Conservation (phyloP, 2,888 invertebrate genomes). For the Phyllotreta striolata region DNA sequence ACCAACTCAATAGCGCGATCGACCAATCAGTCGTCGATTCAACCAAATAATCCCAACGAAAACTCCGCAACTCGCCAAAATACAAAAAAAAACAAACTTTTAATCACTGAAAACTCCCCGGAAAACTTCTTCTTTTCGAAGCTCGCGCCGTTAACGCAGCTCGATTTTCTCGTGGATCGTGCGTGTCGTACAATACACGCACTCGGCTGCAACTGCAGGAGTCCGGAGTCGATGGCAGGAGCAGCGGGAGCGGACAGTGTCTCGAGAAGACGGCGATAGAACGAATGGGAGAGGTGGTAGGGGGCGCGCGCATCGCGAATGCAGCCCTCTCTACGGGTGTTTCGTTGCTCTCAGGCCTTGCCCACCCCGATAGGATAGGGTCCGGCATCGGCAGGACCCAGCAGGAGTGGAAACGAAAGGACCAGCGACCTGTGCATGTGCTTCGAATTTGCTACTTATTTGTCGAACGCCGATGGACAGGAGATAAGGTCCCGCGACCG, state of each 20-base stretch:
- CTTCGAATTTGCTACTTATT: slow-evolving; percentile 24
- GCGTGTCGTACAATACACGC: slow-evolving; percentile 54
- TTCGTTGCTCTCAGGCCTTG: slow-evolving; percentile 36
- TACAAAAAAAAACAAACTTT: slow-evolving; percentile 23
- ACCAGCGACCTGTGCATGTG: slow-evolving; percentile 23
- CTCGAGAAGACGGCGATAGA: slow-evolving; percentile 55
- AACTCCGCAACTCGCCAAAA: background rate
- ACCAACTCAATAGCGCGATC: background rate
- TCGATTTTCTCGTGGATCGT: slow-evolving; percentile 10
- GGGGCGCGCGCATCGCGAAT: slow-evolving; percentile 60
- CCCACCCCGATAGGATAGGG: slow-evolving; percentile 45
- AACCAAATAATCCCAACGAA: background rate
- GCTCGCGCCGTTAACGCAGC: slow-evolving; percentile 4
- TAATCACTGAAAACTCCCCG: slow-evolving; percentile 19
- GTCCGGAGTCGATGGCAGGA: slow-evolving; percentile 41
- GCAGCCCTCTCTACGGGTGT: slow-evolving; percentile 45
- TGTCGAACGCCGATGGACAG: slow-evolving; percentile 16
- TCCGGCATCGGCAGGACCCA: slow-evolving; percentile 38
- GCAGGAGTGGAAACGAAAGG: slow-evolving; percentile 35
- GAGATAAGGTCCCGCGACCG: slow-evolving; percentile 4
- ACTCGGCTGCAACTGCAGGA: slow-evolving; percentile 58
- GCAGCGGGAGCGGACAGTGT: slow-evolving; percentile 50
- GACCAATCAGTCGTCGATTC: background rate
- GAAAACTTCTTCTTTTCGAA: slow-evolving; percentile 6
- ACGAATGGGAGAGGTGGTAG: slow-evolving; percentile 41